Percentiles rank a stretch among this genome's conserved stretches.
phyloP scores from a whole-genome alignment of 1,140 invertebrate genomes.

The Coptotermes formosanus region DNA sequence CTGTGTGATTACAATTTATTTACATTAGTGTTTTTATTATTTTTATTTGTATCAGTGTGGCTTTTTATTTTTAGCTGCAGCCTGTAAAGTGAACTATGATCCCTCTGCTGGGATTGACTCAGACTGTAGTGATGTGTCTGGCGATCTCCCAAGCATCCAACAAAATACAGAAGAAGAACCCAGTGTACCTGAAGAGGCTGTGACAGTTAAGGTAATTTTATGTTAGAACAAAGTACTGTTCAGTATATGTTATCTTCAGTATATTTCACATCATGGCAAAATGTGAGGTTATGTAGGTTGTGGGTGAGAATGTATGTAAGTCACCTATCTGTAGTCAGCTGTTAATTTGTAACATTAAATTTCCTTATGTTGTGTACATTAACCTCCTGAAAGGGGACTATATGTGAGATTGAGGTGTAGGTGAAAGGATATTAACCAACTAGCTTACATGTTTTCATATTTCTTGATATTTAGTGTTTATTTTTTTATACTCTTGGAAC shows the following conservation, averaged over 20 bases:
- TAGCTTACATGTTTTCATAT: no score
- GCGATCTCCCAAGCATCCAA: conserved; percentile 37
- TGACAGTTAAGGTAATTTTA: neutral
- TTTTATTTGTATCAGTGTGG: neutral
- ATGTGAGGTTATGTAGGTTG: neutral
- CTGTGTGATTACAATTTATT: neutral
- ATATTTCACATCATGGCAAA: neutral
- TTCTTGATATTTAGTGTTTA: no score
- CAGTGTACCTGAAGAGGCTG: conserved; percentile 35
- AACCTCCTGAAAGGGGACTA: no score
- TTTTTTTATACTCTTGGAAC: no score
- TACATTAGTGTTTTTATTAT: neutral
- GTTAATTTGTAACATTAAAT: no score
- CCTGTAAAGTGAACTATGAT: conserved; percentile 11
- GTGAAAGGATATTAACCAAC: no score
- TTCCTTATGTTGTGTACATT: no score
- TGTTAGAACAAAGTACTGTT: neutral
- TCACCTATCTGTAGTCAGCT: neutral
- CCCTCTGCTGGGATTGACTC: conserved; percentile 13
- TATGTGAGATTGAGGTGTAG: no score
- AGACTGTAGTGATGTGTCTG: conserved; percentile 34
- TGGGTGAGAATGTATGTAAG: neutral
- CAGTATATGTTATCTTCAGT: neutral
- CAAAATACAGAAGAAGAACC: conserved; percentile 38
- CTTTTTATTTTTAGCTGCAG: neutral